Evolutionary conservation across 2,888 invertebrate species (phyloP).

Genomic region (Camponotus fellah): DNA sequence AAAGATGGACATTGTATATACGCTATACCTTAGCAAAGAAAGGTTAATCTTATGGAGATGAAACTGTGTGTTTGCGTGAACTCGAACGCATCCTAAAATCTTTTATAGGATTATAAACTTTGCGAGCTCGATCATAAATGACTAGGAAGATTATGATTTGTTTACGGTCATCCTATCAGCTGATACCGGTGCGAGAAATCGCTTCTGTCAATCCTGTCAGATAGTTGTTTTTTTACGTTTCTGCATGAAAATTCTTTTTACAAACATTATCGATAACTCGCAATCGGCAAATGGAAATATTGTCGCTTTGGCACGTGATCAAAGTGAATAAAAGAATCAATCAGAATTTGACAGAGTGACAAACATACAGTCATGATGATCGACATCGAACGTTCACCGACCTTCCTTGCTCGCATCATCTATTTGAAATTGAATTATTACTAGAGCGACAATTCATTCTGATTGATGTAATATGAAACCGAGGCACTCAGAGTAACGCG

Average conservation of each 20-base stretch:
- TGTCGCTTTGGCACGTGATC: slow-evolving; percentile 63
- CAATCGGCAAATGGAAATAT: slow-evolving; percentile 63
- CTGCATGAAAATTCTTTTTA: slow-evolving; percentile 9
- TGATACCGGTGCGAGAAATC: slow-evolving; percentile 30
- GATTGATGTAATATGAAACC: slow-evolving; percentile 26
- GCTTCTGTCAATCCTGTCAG: slow-evolving; percentile 23
- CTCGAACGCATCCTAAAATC: slow-evolving; percentile 33
- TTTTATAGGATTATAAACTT: slow-evolving; percentile 13
- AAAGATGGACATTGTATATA: neutral
- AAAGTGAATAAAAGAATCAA: slow-evolving; percentile 69
- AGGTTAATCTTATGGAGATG: slow-evolving; percentile 40
- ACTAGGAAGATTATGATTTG: slow-evolving; percentile 15
- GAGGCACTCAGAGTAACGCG: neutral
- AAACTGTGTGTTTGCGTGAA: slow-evolving; percentile 49
- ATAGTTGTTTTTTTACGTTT: neutral
- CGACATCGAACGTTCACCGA: slow-evolving; percentile 58
- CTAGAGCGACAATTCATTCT: neutral
- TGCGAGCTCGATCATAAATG: slow-evolving; percentile 29
- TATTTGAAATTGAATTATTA: slow-evolving; percentile 52
- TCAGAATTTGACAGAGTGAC: slow-evolving; percentile 67
- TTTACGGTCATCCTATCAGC: slow-evolving; percentile 4
- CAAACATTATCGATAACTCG: slow-evolving; percentile 17
- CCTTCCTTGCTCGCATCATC: slow-evolving; percentile 48
- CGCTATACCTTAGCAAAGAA: slow-evolving; percentile 11
- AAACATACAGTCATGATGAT: slow-evolving; percentile 59